Conservation (phyloP, 1,140 invertebrate species). For the Eueides isabella region DNA sequence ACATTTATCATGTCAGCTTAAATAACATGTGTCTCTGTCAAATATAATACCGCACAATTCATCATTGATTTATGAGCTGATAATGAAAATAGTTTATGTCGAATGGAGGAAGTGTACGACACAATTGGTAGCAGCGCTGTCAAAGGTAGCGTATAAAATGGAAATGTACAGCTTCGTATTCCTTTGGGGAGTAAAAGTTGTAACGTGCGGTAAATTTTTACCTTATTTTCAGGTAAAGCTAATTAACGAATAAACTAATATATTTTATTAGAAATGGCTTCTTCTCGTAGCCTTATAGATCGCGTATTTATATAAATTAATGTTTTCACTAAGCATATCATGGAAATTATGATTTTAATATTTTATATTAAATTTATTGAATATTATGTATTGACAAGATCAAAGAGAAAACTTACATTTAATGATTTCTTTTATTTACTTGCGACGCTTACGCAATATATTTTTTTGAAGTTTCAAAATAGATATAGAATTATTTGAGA, state of each 20-base stretch:
- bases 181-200: conserved; percentile 3
- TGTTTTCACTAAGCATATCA: background rate
- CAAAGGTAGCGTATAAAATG: conserved; percentile 25
- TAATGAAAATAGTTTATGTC: conserved; percentile 78
- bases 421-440: too few relatives aligned
- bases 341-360: too few relatives aligned
- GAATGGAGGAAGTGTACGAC: conserved; percentile 36
- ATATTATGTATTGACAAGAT: too few relatives aligned
- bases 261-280: background rate
- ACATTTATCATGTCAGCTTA: conserved; percentile 68
- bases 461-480: too few relatives aligned
- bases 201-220: background rate
- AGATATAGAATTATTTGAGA: too few relatives aligned
- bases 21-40: conserved; percentile 72
- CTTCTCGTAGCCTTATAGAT: background rate
- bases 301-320: background rate
- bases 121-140: conserved; percentile 22
- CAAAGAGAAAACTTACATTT: too few relatives aligned
- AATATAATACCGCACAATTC: conserved; percentile 64
- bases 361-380: too few relatives aligned
- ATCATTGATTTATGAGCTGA: conserved; percentile 77
- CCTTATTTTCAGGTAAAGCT: background rate
- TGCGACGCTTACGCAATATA: too few relatives aligned
- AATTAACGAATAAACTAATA: background rate
- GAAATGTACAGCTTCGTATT: conserved; percentile 20